Percentiles rank a stretch among this genome's conserved stretches.
These are phyloP conservation scores for Pelecanus crispus DNA, from an alignment of 2,113 vertebrate species.

Conservation along the genomic window DNA sequence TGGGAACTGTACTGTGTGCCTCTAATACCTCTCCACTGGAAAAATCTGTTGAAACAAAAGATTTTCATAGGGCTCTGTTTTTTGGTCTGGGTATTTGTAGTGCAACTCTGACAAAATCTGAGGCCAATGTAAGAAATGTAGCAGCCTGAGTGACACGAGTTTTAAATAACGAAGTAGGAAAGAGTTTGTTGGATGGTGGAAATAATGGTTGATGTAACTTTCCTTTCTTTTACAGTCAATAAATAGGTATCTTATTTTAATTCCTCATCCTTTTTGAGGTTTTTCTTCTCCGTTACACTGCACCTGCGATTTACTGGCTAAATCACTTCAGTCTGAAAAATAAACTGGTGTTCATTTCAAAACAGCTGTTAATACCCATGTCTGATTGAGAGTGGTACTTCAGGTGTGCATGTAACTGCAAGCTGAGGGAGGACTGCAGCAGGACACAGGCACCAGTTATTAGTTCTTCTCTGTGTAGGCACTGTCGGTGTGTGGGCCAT, in stretches of 20 bases:
- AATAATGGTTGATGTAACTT: neutral
- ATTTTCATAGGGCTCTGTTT: neutral
- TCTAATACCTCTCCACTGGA: neutral
- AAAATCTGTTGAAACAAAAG: neutral
- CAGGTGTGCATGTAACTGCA: neutral
- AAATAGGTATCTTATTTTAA: neutral
- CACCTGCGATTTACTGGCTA: neutral
- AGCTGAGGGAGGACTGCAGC: conserved; percentile 51
- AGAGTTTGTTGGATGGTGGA: neutral
- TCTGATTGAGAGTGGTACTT: conserved; percentile 57
- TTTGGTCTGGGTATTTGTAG: neutral
- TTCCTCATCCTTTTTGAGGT: neutral
- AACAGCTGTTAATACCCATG: conserved; percentile 14
- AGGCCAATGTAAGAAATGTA: neutral
- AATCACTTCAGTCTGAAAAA: conserved; percentile 36
- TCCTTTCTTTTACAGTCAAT: neutral
- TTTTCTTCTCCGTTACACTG: neutral
- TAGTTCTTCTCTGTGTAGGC: conserved; percentile 2
- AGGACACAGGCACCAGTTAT: conserved; percentile 58
- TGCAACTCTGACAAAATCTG: neutral
- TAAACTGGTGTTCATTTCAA: conserved; percentile 51
- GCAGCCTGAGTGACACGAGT: neutral
- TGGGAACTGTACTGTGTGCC: neutral
- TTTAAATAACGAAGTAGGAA: neutral
- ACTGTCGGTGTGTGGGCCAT: neutral